Evolutionary conservation across 2,113 vertebrate species (phyloP).

Genomic region (Rattus norvegicus): DNA sequence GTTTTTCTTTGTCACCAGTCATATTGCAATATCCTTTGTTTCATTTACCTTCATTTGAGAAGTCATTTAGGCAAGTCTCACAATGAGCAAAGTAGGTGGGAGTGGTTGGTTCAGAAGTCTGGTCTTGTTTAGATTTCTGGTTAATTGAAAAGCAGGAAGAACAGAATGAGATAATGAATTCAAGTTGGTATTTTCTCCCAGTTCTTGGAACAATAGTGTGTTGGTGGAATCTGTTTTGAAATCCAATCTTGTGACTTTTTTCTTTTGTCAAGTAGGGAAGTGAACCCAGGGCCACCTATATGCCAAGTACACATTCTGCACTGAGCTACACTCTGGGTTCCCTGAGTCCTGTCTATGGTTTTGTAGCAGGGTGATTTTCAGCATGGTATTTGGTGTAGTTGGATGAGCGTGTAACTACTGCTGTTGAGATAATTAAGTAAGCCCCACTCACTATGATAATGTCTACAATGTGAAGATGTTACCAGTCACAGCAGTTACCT

Average conservation of each 20-base stretch:
- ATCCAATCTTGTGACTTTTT: background rate
- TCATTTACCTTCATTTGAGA: background rate
- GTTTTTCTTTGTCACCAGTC: background rate
- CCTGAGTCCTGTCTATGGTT: background rate
- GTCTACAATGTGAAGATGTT: constrained; percentile 1
- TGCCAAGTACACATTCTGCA: background rate
- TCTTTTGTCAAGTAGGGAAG: background rate
- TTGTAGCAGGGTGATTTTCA: background rate
- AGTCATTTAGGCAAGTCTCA: background rate
- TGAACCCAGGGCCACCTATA: background rate
- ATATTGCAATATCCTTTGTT: background rate
- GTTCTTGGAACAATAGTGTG: background rate
- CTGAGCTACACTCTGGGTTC: background rate
- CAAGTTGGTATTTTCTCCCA: background rate
- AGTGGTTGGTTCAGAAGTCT: background rate
- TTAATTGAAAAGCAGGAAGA: background rate
- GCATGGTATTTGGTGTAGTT: background rate
- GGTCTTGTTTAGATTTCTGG: background rate
- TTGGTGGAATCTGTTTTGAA: background rate
- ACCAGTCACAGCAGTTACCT: background rate
- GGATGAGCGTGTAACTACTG: background rate
- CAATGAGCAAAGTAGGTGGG: background rate
- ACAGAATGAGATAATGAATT: background rate
- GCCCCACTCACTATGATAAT: background rate
- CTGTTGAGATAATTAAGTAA: background rate